Base-by-base conservation (phyloP, 1,140 invertebrate species). In the Drosophila jambulina region DNA sequence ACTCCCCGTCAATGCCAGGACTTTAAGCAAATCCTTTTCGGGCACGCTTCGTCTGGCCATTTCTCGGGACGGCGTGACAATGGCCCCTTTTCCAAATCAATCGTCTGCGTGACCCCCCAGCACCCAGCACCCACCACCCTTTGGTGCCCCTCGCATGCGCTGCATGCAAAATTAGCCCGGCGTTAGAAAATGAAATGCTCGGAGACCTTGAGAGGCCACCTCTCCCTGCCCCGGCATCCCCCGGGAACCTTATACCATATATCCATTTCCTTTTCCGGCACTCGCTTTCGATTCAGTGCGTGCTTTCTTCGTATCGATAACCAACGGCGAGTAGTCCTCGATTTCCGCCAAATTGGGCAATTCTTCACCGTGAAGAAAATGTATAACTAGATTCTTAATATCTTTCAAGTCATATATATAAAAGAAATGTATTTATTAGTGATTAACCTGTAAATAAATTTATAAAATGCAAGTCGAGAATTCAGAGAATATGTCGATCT, bases 11-110 rank as follows among this genome's bases (percentile, higher is more conserved):
- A 42, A 40, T 62, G 34, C 15, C 49, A 72, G 46, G 63, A 59
- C 74, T 86, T 82, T 68, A 82, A 86, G 69, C 69, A 76, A 71
- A 83, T 84, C 81, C 81, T 83, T 83, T 83, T 67, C 34, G 56
- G 19, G 42, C 43, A 40, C 48, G 7, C 40, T 32, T 34, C 42
- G 53, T 60, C 57, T 63, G 36, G 48, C 79, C 21, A 38, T 70
- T 65, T 75, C 72, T 71, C 75, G 46, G 69, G 63, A 87, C 80
- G 84, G 76, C 84, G 80, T 87, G 84, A 87, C 83, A 87, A 87
- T 87, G 77, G 84, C 60, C 69, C 84, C 84, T n/a, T 83, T 87
- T 75, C 84, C 69, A 84, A 87, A 87, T 87, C 84, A 87, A 87
- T 87, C 84, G 84, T 80, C 80, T 88, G 83, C 80, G 83, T 88